Conservation (phyloP, 1,140 invertebrate genomes). For the Drosophila hydei region DNA sequence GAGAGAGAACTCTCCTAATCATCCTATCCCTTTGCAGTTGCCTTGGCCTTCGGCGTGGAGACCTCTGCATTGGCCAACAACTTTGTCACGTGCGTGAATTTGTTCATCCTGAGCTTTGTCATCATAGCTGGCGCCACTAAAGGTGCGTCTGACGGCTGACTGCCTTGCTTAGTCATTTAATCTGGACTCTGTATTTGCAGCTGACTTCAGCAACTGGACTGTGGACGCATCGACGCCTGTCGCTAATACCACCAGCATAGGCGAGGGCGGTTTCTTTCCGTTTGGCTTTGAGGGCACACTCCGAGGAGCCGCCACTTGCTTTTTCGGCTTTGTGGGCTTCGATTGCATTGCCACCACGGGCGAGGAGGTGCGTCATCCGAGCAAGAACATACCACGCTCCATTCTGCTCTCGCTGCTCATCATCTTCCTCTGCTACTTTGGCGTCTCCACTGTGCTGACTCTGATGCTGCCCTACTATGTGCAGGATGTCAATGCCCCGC, state of each 20-base stretch:
- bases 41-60: conserved; percentile 92
- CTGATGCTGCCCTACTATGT: conserved; percentile 93
- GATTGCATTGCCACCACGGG: conserved; percentile 92
- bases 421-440: conserved; percentile 93
- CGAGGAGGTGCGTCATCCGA: conserved; percentile 92
- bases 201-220: conserved; percentile 61
- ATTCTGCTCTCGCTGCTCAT: conserved; percentile 92
- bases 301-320: conserved; percentile 95
- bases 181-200: conserved; percentile 26
- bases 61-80: conserved; percentile 93
- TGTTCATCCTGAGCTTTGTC: conserved; percentile 92
- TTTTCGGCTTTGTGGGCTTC: conserved; percentile 98
- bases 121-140: conserved; percentile 92
- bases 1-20: neutral
- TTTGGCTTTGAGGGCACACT: conserved; percentile 88
- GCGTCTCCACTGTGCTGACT: conserved; percentile 92
- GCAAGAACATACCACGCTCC: conserved; percentile 93
- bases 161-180: neutral
- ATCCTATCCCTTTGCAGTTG: conserved; percentile 49
- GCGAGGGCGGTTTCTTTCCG: conserved; percentile 88
- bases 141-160: conserved; percentile 84
- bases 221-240: conserved; percentile 40
- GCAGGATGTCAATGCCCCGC: conserved; percentile 88
- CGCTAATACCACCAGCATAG: conserved; percentile 53
- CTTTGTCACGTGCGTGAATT: conserved; percentile 92